Evolutionary conservation across 2,113 vertebrate genomes (phyloP).

Genomic region (Eulemur rufifrons): DNA sequence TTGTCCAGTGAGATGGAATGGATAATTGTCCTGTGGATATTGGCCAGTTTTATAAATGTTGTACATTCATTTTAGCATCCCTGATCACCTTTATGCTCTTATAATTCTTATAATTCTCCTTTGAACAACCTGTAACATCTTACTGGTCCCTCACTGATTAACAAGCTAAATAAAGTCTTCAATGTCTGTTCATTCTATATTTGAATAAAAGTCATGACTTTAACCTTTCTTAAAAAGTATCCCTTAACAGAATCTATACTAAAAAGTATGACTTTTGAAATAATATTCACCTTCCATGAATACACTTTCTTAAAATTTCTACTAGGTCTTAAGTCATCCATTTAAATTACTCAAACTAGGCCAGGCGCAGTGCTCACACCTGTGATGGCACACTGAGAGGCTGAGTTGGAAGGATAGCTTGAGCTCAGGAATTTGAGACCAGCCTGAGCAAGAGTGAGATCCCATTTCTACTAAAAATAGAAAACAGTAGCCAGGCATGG

Average conservation of each 20-base stretch:
- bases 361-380: no score
- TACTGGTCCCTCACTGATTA: background rate
- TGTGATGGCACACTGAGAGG: no score
- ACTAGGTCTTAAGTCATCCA: background rate
- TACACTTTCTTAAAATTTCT: background rate
- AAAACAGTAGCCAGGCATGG: no score
- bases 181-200: background rate
- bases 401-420: no score
- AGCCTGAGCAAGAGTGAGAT: no score
- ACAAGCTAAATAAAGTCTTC: background rate
- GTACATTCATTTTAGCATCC: no score
- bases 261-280: constrained; percentile 35
- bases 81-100: no score
- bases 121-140: background rate
- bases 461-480: no score
- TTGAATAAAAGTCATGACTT: constrained; percentile 29
- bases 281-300: constrained; percentile 3
- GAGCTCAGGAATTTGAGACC: no score
- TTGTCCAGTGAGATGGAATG: no score
- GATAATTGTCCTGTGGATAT: no score
- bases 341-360: background rate
- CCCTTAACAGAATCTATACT: background rate
- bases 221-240: background rate
- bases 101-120: background rate
- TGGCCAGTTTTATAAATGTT: no score